Evolutionary conservation across 2,797 vertebrate species (phyloP).

Genomic region (Salarias fasciatus): DNA sequence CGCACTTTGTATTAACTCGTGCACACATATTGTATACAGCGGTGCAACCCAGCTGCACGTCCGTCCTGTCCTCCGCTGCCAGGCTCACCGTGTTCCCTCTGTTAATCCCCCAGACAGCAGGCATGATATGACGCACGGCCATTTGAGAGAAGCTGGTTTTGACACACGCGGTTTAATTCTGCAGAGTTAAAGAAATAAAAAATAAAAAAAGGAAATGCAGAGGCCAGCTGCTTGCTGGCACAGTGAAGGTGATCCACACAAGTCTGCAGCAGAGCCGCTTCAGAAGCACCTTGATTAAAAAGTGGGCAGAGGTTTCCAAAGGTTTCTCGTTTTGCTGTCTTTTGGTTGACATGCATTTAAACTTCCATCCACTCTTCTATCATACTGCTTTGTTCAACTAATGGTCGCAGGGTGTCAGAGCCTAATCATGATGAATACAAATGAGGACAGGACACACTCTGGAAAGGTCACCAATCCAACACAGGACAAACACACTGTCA

Average conservation of each 20-base stretch:
- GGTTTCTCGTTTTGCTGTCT: too few relatives aligned
- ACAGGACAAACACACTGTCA: too few relatives aligned
- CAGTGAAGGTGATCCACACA: background rate
- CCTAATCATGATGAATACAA: too few relatives aligned
- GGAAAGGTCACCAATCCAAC: too few relatives aligned
- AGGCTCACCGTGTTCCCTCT: conserved; percentile 17
- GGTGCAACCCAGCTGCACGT: conserved; percentile 14
- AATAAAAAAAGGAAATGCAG: background rate
- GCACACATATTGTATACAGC: background rate
- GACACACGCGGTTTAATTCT: conserved; percentile 1
- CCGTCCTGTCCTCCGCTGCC: conserved; percentile 11
- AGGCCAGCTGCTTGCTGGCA: conserved; percentile 1
- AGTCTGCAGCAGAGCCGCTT: too few relatives aligned
- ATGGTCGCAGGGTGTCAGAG: too few relatives aligned
- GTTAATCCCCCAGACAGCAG: conserved; percentile 42
- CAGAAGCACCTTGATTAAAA: too few relatives aligned
- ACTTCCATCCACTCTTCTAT: too few relatives aligned
- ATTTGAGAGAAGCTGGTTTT: conserved; percentile 24
- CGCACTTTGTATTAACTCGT: background rate
- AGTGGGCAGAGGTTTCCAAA: too few relatives aligned
- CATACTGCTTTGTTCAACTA: too few relatives aligned
- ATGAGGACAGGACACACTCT: too few relatives aligned
- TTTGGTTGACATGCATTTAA: too few relatives aligned
- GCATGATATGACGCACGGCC: conserved; percentile 21
- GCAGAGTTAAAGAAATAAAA: conserved; percentile 2